A percentile compares a stretch with the other conserved stretches of the same genome.
These are phyloP conservation scores for Zosterops lateralis DNA, from an alignment of 2,113 vertebrate species.

Conservation along the genomic window DNA sequence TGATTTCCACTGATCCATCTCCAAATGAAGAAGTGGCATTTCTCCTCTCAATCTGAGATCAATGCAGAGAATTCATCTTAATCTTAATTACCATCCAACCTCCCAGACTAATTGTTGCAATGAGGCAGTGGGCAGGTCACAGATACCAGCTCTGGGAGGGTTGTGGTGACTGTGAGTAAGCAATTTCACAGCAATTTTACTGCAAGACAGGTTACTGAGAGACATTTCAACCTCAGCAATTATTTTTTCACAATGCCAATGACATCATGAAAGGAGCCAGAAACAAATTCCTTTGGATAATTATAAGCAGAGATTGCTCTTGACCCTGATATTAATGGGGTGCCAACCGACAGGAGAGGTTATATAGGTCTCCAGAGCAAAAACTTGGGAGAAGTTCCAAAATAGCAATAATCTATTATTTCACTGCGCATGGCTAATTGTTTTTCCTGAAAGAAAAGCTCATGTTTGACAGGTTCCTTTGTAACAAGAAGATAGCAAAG, in stretches of 20 bases:
- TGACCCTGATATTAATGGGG: conserved; percentile 22
- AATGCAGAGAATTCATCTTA: background rate
- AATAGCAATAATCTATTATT: background rate
- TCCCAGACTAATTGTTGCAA: background rate
- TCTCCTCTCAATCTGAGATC: background rate
- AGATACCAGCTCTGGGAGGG: background rate
- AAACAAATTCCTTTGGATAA: background rate
- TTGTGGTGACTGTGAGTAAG: background rate
- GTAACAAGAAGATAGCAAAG: conserved; percentile 12
- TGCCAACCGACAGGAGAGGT: background rate
- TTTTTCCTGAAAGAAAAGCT: conserved; percentile 35
- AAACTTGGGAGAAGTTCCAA: background rate
- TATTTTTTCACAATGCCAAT: conserved; percentile 1
- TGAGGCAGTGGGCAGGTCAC: background rate
- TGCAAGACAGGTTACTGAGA: background rate
- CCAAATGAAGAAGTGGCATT: background rate
- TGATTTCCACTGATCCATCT: background rate
- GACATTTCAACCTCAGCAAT: background rate
- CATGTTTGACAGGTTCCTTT: background rate
- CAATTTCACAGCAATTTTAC: conserved; percentile 6
- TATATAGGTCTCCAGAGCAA: background rate
- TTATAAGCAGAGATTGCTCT: conserved; percentile 2
- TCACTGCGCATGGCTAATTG: background rate
- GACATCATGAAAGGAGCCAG: conserved; percentile 21
- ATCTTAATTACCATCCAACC: background rate